Conservation (phyloP, 2,113 vertebrate genomes). For the Sander vitreus region DNA sequence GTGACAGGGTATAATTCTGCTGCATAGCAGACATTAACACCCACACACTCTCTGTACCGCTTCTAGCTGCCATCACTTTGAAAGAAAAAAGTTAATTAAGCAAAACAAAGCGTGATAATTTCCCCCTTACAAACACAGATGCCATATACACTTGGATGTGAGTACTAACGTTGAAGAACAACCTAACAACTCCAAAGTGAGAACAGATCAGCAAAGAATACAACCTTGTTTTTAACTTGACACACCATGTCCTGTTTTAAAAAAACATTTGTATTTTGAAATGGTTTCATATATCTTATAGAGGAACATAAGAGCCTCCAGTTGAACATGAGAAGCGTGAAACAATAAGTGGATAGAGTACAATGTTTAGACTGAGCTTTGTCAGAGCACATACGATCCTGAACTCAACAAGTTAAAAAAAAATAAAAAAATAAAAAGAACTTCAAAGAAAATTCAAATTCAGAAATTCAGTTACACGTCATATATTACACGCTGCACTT, state of each 20-base stretch:
- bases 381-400: background rate
- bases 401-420: background rate
- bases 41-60: slow-evolving; percentile 36
- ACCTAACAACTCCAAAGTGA: background rate
- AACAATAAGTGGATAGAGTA: background rate
- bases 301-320: background rate
- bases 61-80: slow-evolving; percentile 17
- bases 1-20: slow-evolving; percentile 73
- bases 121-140: background rate
- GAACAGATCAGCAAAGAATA: background rate
- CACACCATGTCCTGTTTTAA: background rate
- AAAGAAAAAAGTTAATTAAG: slow-evolving; percentile 32
- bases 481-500: too few relatives aligned
- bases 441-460: too few relatives aligned
- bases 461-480: too few relatives aligned
- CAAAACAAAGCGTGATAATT: slow-evolving; percentile 36
- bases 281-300: background rate
- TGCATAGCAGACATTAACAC: slow-evolving; percentile 49
- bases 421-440: too few relatives aligned
- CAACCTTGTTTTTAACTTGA: background rate
- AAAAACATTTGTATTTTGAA: background rate
- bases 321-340: background rate
- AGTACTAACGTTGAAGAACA: background rate
- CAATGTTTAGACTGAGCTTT: background rate
- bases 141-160: background rate